phyloP scores from a whole-genome alignment of 2,113 vertebrate genomes.

The Gavialis gangeticus region DNA sequence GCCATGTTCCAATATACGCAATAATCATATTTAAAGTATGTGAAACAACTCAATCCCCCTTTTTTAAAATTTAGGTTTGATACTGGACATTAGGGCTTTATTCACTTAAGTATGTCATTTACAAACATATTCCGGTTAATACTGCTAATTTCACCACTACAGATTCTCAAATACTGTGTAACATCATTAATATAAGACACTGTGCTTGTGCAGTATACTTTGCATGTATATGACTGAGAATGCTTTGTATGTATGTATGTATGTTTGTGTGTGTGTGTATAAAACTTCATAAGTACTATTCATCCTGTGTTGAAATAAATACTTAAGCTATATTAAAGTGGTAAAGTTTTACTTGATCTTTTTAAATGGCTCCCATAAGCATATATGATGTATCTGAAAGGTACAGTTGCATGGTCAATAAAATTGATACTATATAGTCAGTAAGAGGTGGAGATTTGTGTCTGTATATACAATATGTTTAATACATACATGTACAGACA shows the following conservation, averaged over 20 bases:
- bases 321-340: constrained; percentile 69
- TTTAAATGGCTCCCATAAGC: neutral
- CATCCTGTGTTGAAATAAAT: neutral
- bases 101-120: neutral
- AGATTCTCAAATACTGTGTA: constrained; percentile 68
- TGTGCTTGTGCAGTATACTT: neutral
- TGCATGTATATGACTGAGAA: constrained; percentile 60
- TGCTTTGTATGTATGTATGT: no score
- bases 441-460: no score
- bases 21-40: neutral
- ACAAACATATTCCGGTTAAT: neutral
- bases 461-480: rapidly evolving
- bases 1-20: neutral
- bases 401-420: neutral
- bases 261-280: neutral
- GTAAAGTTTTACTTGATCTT: neutral
- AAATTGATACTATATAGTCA: neutral
- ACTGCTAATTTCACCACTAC: constrained; percentile 62
- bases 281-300: neutral
- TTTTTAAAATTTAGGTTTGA: neutral
- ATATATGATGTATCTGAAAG: neutral
- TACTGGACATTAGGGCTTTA: neutral
- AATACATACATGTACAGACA: neutral
- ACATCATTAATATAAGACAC: neutral
- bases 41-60: neutral